These are phyloP conservation scores for Pachyrhynchus sulphureomaculatus DNA, from an alignment of 1,140 invertebrate genomes.

Conservation along the genomic window DNA sequence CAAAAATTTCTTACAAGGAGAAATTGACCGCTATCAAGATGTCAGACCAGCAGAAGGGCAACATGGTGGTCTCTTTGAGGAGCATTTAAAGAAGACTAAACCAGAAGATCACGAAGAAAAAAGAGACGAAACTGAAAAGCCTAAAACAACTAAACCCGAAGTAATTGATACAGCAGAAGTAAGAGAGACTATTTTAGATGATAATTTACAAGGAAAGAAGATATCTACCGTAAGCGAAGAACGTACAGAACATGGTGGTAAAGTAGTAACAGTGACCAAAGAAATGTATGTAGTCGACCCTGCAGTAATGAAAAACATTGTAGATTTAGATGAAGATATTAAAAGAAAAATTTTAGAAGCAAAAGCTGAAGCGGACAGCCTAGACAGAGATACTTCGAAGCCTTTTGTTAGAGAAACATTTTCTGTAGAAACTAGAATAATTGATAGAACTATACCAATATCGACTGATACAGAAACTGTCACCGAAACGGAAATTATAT, in stretches of 20 bases:
- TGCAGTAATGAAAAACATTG: conserved; percentile 22
- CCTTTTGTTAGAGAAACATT: conserved; percentile 26
- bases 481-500: conserved; percentile 23
- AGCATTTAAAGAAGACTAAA: conserved; percentile 35
- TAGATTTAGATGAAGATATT: conserved; percentile 32
- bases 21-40: conserved; percentile 38
- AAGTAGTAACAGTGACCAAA: conserved; percentile 23
- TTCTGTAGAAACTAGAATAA: conserved; percentile 14
- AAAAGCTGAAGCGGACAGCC: conserved; percentile 15
- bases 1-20: conserved; percentile 38
- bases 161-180: conserved; percentile 12
- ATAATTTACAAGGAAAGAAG: conserved; percentile 13
- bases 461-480: conserved; percentile 5
- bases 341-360: conserved; percentile 24
- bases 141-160: background rate
- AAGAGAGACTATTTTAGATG: conserved; percentile 12
- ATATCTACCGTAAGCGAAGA: conserved; percentile 25
- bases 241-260: conserved; percentile 5
- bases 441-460: conserved; percentile 16
- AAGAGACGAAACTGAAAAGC: background rate
- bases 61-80: conserved; percentile 35
- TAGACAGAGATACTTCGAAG: conserved; percentile 17
- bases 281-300: conserved; percentile 24
- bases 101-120: conserved; percentile 14
- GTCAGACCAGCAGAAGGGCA: conserved; percentile 7